phyloP scores from a whole-genome alignment of 2,797 vertebrate genomes.

The Anolis apletophallus region DNA sequence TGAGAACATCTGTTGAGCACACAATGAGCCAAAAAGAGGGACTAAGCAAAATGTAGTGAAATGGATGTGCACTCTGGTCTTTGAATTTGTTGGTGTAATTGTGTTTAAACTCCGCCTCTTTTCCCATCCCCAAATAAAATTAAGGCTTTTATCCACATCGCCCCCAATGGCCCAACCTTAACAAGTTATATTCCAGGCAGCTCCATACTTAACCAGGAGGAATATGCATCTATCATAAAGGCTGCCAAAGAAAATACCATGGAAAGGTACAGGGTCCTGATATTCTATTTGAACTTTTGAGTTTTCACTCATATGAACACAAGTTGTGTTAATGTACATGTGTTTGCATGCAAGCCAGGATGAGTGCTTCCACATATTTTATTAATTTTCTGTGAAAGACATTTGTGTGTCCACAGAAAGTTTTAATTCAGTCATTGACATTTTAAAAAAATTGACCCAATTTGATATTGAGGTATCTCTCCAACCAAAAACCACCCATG shows the following conservation, averaged over 20 bases:
- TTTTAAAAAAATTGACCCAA: no score
- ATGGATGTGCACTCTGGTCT: neutral
- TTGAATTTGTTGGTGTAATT: slow-evolving; percentile 3
- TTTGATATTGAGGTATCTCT: no score
- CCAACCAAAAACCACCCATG: no score
- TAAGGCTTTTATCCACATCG: no score
- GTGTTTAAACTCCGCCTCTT: slow-evolving; percentile 8
- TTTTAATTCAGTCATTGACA: neutral
- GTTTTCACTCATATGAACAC: neutral
- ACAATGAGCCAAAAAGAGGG: neutral
- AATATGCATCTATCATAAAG: neutral
- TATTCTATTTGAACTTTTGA: neutral
- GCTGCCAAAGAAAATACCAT: neutral
- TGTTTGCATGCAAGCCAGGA: no score
- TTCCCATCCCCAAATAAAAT: slow-evolving; percentile 2
- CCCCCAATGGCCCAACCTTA: neutral
- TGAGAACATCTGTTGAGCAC: slow-evolving; percentile 41
- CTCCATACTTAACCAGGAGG: neutral
- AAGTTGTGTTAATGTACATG: neutral
- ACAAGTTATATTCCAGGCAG: neutral
- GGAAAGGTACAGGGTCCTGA: neutral
- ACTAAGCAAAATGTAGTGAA: neutral
- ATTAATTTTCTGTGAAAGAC: neutral
- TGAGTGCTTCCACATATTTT: neutral
- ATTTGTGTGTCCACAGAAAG: neutral